phyloP scores from a whole-genome alignment of 2,113 vertebrate species.

The Leptodactylus fuscus region DNA sequence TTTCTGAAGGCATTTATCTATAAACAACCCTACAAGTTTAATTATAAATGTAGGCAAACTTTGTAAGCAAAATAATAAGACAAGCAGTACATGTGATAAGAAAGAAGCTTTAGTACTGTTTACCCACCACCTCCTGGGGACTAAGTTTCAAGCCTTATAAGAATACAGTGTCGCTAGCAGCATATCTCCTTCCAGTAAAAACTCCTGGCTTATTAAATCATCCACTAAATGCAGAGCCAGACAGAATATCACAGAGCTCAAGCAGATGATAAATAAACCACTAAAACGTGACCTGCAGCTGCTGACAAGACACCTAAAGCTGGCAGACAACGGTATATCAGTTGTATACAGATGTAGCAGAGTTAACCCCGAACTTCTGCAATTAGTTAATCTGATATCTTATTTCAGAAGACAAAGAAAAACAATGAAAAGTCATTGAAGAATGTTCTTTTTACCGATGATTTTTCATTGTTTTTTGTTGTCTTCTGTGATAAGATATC shows the following conservation, averaged over 20 bases:
- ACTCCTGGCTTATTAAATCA: slow-evolving; percentile 39
- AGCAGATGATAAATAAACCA: background rate
- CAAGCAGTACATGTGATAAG: background rate
- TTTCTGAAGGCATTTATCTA: too few species aligned
- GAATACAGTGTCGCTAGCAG: background rate
- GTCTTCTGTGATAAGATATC: too few species aligned
- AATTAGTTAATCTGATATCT: too few species aligned
- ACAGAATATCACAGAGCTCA: slow-evolving; percentile 12
- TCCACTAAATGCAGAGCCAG: slow-evolving; percentile 38
- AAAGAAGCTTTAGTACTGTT: background rate
- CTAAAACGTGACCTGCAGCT: background rate
- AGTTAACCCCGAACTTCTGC: too few species aligned
- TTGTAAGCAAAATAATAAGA: too few species aligned
- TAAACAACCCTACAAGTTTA: too few species aligned
- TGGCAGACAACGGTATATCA: background rate
- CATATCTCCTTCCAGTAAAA: slow-evolving; percentile 39
- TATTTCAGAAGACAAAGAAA: too few species aligned
- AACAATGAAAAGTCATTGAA: too few species aligned
- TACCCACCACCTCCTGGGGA: background rate
- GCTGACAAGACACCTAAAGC: background rate
- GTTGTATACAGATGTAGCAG: too few species aligned
- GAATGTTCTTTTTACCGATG: too few species aligned
- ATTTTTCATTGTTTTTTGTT: too few species aligned
- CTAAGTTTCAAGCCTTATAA: slow-evolving; percentile 4
- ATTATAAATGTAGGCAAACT: too few species aligned